Base-by-base conservation (phyloP, 1,140 invertebrate species). In the Pogonognathellus flavescens region DNA sequence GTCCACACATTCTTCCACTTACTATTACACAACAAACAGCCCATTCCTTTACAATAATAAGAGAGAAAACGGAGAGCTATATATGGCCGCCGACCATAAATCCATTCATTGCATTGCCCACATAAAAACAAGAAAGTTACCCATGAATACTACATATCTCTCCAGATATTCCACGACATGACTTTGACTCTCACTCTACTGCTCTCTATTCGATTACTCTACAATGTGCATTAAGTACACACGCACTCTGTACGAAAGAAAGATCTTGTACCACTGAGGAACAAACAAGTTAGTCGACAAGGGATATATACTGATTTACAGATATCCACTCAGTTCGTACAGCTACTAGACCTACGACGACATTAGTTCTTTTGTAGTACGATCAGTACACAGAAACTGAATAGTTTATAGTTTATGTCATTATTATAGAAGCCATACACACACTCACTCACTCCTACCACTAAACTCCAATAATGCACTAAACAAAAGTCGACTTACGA, bases 41-140 rank as follows among this genome's bases (percentile, higher is more conserved):
- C 80, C 53, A 53, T 81, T 55, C 80, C 20, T 13, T 83, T 60
- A 13, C 41, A 60, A n/a, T 16, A 60, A 16, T 22, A 8, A 60
- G 53, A 20, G 53, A 60, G 60, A 60, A 52, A 82, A 18, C 59
- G 22, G 59, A 41, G 31, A 41, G 31, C 31, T 1, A 41, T 41
- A 41, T 41, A 41, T 41, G 62, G 31, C 22, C 8, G 22, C n/a
- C 22, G 31, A 16, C 66, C 82, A 86, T 86, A 86, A 86, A 86
- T 86, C 85, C 82, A 86, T 83, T 86, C 85, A 80, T 86, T 86
- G 80, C 85, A 84, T 86, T 86, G 83, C 10, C 76, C 59, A 82
- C 80, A 85, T 70, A 70, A 66, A 83, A 57, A 83, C 25, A 41
- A 83, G 59, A 66, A 50, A 60, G 16, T 84, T 22, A n/a, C 52